phyloP scores from a whole-genome alignment of 2,888 invertebrate species.

The Timema podura region DNA sequence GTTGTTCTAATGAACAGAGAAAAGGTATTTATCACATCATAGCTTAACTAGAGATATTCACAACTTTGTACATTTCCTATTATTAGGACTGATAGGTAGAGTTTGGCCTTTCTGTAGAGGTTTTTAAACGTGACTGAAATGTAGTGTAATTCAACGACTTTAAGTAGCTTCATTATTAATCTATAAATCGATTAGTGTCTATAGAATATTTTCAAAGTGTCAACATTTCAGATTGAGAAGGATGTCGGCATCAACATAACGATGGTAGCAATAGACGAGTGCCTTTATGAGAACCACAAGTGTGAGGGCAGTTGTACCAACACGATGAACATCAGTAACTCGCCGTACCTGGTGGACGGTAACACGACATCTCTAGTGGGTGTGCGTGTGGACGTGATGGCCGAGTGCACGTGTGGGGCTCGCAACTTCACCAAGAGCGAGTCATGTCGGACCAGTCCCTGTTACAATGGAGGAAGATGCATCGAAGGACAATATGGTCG shows the following conservation, averaged over 20 bases:
- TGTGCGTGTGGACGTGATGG: too few relatives aligned
- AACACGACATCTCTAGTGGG: constrained; percentile 49
- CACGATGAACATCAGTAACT: constrained; percentile 40
- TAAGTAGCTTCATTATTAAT: too few relatives aligned
- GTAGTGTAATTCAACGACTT: too few relatives aligned
- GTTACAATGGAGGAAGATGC: constrained; percentile 56
- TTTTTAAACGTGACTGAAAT: too few relatives aligned
- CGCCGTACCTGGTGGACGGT: constrained; percentile 50
- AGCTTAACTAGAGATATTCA: too few relatives aligned
- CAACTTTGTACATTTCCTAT: too few relatives aligned
- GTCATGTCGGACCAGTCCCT: constrained; percentile 47
- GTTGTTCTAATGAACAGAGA: constrained; percentile 46
- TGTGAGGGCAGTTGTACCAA: constrained; percentile 52
- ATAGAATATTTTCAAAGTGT: too few relatives aligned
- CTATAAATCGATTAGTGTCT: too few relatives aligned
- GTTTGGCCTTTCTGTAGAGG: too few relatives aligned
- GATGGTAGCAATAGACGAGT: constrained; percentile 54
- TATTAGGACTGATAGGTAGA: too few relatives aligned
- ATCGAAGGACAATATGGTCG: constrained; percentile 45
- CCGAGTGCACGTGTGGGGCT: too few relatives aligned
- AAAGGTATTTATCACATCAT: constrained; percentile 37
- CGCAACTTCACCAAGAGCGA: constrained; percentile 30
- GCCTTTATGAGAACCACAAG: constrained; percentile 44
- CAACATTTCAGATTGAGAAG: constrained; percentile 43
- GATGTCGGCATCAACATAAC: constrained; percentile 49